Base-by-base conservation (phyloP, 1,140 invertebrate genomes). In the Neelides sp. region DNA sequence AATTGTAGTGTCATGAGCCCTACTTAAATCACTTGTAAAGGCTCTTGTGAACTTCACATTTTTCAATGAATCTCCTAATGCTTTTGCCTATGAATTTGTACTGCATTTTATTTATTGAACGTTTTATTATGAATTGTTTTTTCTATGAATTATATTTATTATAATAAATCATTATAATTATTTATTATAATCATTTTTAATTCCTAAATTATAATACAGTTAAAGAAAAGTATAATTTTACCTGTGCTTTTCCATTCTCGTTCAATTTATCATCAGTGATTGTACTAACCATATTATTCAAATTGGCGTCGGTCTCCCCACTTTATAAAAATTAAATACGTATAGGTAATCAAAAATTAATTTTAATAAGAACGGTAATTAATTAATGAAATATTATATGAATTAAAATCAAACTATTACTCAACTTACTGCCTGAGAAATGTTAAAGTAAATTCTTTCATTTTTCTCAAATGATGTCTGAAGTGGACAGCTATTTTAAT, bases 1-100 rank as follows among this genome's bases (percentile, higher is more conserved):
- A 12, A 26, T 3, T 13, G 32, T 39, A 24, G 48, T 50, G 10
- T 50, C 48, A 24, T 50, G 48, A 20, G 34, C 23, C 8, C 48
- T 7, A 20, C n/a, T 44, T 35, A 50, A 32, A 17, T 50, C 48
- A 20, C 34, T 42, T 3, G 36, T 10, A 23, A 24, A 50, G n/a
- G 19, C 26, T 20, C 37, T 4, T 7, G 22, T 41, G 32, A 43
- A 50, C 28, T 41, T 42, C 27, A 26, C 19, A 3, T 50, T 15
- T 15, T 19, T 50, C n/a, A 50, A 19, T 3, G 24, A 28, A 27
- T 32, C 27, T 20, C 48, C 48, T 5, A 50, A 32, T 41, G 23
- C 22, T 5, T 4, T 15, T 24, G 39, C 48, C 48, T 50, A 20
- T 17, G 26, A 8, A 24, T 7, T 12, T 44, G 24, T 23, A 44